phyloP scores from a whole-genome alignment of 2,113 vertebrate species.

The Oostethus manadensis region DNA sequence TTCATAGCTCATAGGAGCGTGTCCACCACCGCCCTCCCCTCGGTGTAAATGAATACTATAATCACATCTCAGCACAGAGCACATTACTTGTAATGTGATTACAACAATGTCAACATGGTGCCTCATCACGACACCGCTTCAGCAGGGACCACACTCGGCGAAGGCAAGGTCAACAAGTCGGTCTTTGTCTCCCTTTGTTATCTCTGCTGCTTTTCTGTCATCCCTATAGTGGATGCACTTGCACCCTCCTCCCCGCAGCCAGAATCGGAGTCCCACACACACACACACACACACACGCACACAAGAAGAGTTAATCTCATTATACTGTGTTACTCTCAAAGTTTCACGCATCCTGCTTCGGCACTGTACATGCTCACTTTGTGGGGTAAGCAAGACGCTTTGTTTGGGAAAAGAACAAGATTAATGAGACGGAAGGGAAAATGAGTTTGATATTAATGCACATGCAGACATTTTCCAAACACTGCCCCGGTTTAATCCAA shows the following conservation, averaged over 20 bases:
- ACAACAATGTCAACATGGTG: slow-evolving; percentile 13
- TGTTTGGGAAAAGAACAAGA: slow-evolving; percentile 1
- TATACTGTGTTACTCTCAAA: not conserved
- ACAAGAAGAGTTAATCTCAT: not conserved
- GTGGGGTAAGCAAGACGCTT: slow-evolving; percentile 1
- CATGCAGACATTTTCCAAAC: not conserved
- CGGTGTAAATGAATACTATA: not conserved
- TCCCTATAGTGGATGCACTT: not conserved
- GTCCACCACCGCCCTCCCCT: not conserved
- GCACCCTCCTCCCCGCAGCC: not conserved
- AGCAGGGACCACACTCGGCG: slow-evolving; percentile 1
- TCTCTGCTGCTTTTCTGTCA: not conserved
- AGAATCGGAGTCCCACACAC: not conserved
- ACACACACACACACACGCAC: not conserved
- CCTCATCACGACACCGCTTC: slow-evolving; percentile 21
- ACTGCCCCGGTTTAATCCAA: not conserved
- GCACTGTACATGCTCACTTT: not conserved
- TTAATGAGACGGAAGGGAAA: not conserved
- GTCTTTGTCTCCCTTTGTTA: slow-evolving; percentile 2
- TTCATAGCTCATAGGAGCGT: too few relatives aligned
- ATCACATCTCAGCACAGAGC: slow-evolving; percentile 3
- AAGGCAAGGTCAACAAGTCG: slow-evolving; percentile 19
- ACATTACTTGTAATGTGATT: slow-evolving; percentile 19
- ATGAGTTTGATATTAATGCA: not conserved
- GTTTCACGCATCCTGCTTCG: slow-evolving; percentile 5